These are phyloP conservation scores for Melanostigma gelatinosum DNA, from an alignment of 2,113 vertebrate species.

Conservation along the genomic window DNA sequence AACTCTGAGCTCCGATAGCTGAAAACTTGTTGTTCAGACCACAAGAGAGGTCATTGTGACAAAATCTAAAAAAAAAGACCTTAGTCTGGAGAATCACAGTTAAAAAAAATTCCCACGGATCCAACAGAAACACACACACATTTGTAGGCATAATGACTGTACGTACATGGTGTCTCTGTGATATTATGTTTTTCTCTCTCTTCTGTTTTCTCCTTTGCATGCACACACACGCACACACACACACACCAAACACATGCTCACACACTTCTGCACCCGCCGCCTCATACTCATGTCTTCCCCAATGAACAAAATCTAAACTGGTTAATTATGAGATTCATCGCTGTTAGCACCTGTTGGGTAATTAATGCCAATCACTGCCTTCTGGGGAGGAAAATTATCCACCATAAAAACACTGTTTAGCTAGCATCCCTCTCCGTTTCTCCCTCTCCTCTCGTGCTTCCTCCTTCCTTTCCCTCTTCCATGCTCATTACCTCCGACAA, in stretches of 20 bases:
- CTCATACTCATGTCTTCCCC: slow-evolving; percentile 53
- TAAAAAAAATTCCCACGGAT: not conserved
- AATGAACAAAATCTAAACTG: slow-evolving; percentile 73
- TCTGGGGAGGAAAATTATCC: slow-evolving; percentile 74
- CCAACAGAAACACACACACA: not conserved
- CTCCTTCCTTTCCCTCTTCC: slow-evolving; percentile 28
- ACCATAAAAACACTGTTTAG: slow-evolving; percentile 66
- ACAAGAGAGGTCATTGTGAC: not conserved
- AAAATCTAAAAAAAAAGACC: not conserved
- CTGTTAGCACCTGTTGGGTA: slow-evolving; percentile 79
- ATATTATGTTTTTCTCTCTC: not conserved
- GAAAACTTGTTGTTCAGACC: not conserved
- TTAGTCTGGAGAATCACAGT: not conserved
- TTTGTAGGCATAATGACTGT: not conserved
- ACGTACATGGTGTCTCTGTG: not conserved
- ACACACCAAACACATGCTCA: slow-evolving; percentile 18
- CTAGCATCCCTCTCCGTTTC: slow-evolving; percentile 45
- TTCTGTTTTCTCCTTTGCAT: slow-evolving; percentile 5
- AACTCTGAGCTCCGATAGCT: not conserved
- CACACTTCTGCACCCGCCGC: slow-evolving; percentile 10
- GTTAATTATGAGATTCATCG: slow-evolving; percentile 77
- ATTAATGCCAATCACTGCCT: slow-evolving; percentile 81
- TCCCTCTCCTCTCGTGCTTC: slow-evolving; percentile 33
- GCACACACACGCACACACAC: not conserved
- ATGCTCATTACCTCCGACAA: slow-evolving; percentile 49